Conservation (phyloP, 1,140 invertebrate genomes). For the Drusus annulatus region DNA sequence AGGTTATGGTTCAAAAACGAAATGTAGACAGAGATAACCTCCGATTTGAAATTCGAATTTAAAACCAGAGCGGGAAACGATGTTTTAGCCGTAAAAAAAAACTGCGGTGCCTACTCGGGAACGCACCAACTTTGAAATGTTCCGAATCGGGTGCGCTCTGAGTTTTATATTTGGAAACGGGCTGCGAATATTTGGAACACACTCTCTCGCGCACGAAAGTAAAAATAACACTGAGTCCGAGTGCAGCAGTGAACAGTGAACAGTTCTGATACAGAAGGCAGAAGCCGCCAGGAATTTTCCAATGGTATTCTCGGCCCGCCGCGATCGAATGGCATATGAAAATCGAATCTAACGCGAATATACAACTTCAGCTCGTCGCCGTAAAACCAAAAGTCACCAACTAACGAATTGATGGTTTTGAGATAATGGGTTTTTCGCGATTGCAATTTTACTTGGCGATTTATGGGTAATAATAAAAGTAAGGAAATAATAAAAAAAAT, state of each 20-base stretch:
- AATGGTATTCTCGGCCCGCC: not conserved
- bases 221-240: constrained; percentile 33
- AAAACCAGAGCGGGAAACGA: not conserved
- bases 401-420: too few species aligned
- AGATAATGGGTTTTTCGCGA: too few species aligned
- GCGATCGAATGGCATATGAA: constrained; percentile 3
- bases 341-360: too few species aligned
- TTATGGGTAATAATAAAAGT: too few species aligned
- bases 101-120: too few species aligned
- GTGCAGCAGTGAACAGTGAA: too few species aligned
- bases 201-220: constrained; percentile 16
- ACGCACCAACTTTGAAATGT: not conserved
- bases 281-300: not conserved
- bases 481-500: too few species aligned
- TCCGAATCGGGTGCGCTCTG: too few species aligned
- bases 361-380: too few species aligned
- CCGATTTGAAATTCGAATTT: not conserved
- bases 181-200: not conserved
- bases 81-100: not conserved
- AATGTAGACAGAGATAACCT: not conserved
- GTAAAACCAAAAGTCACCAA: too few species aligned
- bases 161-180: too few species aligned
- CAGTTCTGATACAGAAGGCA: constrained; percentile 8
- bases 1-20: not conserved
- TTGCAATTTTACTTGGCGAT: too few species aligned